Percentiles rank a stretch among this genome's conserved stretches.
These are phyloP conservation scores for Fregata magnificens DNA, from an alignment of 2,113 vertebrate species.

Conservation along the genomic window DNA sequence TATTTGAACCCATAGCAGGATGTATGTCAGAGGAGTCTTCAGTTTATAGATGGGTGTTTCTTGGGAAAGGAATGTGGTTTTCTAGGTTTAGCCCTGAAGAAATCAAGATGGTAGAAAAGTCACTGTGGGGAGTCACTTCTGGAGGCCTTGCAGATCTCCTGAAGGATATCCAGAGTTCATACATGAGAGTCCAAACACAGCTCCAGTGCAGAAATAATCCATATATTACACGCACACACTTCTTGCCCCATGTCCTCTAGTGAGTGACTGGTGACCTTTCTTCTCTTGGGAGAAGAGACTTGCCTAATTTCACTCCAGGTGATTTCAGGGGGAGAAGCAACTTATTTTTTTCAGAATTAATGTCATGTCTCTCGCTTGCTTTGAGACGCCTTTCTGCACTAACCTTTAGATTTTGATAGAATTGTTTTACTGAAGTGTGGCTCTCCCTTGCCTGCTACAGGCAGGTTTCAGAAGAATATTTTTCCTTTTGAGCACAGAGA, in stretches of 20 bases:
- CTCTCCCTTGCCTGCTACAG: not conserved
- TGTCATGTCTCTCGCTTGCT: not conserved
- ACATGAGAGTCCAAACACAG: not conserved
- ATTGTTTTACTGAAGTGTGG: not conserved
- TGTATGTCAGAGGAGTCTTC: not conserved
- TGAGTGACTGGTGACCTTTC: not conserved
- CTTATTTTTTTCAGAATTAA: not conserved
- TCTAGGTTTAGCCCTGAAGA: not conserved
- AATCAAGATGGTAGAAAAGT: not conserved
- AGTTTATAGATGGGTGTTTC: not conserved
- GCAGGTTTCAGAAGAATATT: not conserved
- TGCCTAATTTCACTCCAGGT: not conserved
- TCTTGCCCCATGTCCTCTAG: not conserved
- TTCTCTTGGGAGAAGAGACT: not conserved
- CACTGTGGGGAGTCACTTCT: not conserved
- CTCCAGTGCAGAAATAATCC: not conserved
- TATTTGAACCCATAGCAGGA: not conserved
- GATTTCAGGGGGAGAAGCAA: not conserved
- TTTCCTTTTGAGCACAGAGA: not conserved
- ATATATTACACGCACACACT: rapidly evolving
- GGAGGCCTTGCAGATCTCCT: not conserved
- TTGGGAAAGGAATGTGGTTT: not conserved
- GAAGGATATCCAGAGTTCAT: not conserved
- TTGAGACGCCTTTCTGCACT: not conserved
- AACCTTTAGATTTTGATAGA: not conserved